phyloP scores from a whole-genome alignment of 2,113 vertebrate species.

The Egretta garzetta region DNA sequence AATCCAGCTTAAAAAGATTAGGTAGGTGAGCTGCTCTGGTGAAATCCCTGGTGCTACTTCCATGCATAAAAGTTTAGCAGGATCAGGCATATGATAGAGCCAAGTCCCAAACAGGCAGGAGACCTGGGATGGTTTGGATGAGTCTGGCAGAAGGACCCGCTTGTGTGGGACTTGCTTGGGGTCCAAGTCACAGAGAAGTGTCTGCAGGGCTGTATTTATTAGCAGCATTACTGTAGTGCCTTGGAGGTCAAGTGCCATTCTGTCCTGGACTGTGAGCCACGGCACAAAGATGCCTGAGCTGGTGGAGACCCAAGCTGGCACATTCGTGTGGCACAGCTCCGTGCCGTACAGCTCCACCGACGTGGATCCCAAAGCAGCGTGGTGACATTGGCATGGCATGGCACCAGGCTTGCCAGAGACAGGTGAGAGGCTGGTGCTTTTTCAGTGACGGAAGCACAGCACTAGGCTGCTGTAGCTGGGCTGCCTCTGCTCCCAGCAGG shows the following conservation, averaged over 20 bases:
- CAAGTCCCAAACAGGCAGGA: background rate
- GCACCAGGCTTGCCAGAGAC: background rate
- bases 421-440: fast-evolving
- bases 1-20: background rate
- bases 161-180: background rate
- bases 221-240: background rate
- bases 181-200: background rate
- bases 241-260: background rate
- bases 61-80: background rate
- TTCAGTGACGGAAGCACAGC: background rate
- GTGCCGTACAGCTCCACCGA: background rate
- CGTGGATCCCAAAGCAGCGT: fast-evolving
- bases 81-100: background rate
- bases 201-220: background rate
- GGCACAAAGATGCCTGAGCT: background rate
- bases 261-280: background rate
- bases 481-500: background rate
- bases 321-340: background rate
- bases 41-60: background rate
- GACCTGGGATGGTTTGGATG: background rate
- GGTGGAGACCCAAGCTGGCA: background rate
- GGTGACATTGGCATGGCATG: background rate
- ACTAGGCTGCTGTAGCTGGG: fast-evolving
- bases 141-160: background rate
- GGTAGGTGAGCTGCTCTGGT: background rate